phyloP scores from a whole-genome alignment of 2,888 invertebrate species.

The Teleogryllus oceanicus region DNA sequence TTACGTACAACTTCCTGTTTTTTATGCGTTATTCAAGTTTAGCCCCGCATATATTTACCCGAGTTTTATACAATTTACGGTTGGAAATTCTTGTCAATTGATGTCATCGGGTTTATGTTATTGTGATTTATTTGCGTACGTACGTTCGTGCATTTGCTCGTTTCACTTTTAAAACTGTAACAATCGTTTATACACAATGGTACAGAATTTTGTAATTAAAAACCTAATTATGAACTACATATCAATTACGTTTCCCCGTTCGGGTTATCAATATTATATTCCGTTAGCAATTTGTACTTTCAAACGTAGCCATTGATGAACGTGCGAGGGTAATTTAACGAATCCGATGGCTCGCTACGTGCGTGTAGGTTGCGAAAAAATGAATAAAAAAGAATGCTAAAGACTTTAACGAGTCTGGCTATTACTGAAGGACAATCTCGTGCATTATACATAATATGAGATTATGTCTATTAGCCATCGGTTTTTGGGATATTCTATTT shows the following conservation, averaged over 20 bases:
- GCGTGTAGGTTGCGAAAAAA: neutral
- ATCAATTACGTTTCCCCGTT: conserved; percentile 11
- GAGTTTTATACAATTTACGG: conserved; percentile 6
- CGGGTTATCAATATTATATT: conserved; percentile 18
- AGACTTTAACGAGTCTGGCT: neutral
- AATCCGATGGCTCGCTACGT: neutral
- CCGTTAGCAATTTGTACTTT: conserved; percentile 18
- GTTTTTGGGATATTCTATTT: too few relatives aligned
- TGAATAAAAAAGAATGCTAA: neutral
- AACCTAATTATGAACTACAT: neutral
- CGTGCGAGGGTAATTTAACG: conserved; percentile 3
- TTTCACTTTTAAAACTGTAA: conserved; percentile 18
- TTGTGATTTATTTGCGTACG: conserved; percentile 8
- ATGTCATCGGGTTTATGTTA: conserved; percentile 18
- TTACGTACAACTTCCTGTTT: conserved; percentile 11
- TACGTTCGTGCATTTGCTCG: conserved; percentile 1
- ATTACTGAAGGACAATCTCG: neutral
- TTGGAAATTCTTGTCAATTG: conserved; percentile 18
- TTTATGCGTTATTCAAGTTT: conserved; percentile 18
- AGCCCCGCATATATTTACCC: conserved; percentile 7
- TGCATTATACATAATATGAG: neutral
- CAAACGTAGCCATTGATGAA: conserved; percentile 7
- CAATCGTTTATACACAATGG: conserved; percentile 2
- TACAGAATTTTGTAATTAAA: conserved; percentile 18
- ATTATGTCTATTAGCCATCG: too few relatives aligned